A percentile compares a stretch with the other conserved stretches of the same genome.
Evolutionary conservation across 2,888 invertebrate species (phyloP).

Genomic region (Andrena chrysosceles): DNA sequence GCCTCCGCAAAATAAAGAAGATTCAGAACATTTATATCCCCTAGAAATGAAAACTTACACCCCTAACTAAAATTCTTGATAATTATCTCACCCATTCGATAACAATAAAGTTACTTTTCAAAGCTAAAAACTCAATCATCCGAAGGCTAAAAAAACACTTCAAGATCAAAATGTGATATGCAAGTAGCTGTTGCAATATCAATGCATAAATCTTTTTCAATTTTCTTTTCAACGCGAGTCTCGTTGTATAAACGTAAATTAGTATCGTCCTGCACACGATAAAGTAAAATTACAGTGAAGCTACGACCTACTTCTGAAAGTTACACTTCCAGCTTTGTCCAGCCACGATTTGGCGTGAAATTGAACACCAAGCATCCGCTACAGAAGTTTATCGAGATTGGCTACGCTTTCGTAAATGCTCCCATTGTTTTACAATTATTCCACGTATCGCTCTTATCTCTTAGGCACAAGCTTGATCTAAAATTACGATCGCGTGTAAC

Average conservation of each 20-base stretch:
- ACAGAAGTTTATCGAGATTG: not conserved
- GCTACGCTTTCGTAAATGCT: not conserved
- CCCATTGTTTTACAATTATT: slow-evolving; percentile 5
- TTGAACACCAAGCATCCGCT: not conserved
- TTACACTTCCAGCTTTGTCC: not conserved
- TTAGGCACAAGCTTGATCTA: not conserved
- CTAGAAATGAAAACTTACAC: too few relatives aligned
- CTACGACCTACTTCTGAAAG: not conserved
- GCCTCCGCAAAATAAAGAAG: too few relatives aligned
- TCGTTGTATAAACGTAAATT: too few relatives aligned
- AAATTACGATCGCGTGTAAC: slow-evolving; percentile 20
- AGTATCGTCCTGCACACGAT: too few relatives aligned
- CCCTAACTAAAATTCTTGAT: too few relatives aligned
- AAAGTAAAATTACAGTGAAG: not conserved
- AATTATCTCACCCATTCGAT: too few relatives aligned
- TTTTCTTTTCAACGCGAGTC: not conserved
- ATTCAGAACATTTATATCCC: too few relatives aligned
- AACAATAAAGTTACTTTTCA: too few relatives aligned
- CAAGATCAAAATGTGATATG: too few relatives aligned
- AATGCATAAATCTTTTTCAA: not conserved
- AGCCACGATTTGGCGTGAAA: not conserved
- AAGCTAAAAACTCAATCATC: too few relatives aligned
- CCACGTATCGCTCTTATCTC: not conserved
- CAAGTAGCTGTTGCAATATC: too few relatives aligned
- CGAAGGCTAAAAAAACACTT: too few relatives aligned